phyloP scores from a whole-genome alignment of 2,888 invertebrate genomes.

The Xylophagus ater region DNA sequence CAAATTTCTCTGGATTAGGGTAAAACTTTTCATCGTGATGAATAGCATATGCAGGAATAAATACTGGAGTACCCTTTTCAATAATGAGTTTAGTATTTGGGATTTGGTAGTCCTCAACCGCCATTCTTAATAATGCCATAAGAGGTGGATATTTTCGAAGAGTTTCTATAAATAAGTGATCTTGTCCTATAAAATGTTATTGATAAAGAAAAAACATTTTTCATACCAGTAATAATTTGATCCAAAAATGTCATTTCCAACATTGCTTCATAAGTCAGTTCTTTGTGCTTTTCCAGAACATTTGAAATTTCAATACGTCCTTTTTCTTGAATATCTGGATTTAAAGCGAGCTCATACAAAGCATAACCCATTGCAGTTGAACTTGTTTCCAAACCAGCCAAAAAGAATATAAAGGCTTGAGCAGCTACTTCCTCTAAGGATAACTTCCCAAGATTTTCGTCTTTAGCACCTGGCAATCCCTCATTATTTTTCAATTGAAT shows the following conservation, averaged over 20 bases:
- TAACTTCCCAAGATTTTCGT: conserved; percentile 21
- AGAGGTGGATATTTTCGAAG: conserved; percentile 39
- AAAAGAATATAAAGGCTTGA: conserved; percentile 44
- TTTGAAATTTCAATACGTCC: conserved; percentile 36
- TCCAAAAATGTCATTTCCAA: conserved; percentile 41
- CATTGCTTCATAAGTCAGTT: conserved; percentile 40
- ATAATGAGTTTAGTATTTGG: conserved; percentile 26
- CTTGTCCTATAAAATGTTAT: not conserved
- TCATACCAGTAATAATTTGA: conserved; percentile 39
- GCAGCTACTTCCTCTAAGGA: conserved; percentile 41
- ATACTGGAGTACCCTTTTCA: conserved; percentile 28
- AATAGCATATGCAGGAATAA: conserved; percentile 32
- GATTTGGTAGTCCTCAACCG: conserved; percentile 29
- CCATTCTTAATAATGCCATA: conserved; percentile 28
- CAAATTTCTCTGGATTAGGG: conserved; percentile 36
- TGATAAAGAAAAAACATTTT: conserved; percentile 4
- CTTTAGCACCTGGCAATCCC: no score
- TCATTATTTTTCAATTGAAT: conserved; percentile 36
- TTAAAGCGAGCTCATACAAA: conserved; percentile 41
- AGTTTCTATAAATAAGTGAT: conserved; percentile 39
- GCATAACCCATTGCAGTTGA: conserved; percentile 40
- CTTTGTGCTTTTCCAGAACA: conserved; percentile 31
- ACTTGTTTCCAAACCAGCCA: conserved; percentile 46
- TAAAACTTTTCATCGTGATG: conserved; percentile 38
- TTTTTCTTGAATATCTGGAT: conserved; percentile 38